Base-by-base conservation (phyloP, 2,113 vertebrate species). In the Bostrychus sinensis region DNA sequence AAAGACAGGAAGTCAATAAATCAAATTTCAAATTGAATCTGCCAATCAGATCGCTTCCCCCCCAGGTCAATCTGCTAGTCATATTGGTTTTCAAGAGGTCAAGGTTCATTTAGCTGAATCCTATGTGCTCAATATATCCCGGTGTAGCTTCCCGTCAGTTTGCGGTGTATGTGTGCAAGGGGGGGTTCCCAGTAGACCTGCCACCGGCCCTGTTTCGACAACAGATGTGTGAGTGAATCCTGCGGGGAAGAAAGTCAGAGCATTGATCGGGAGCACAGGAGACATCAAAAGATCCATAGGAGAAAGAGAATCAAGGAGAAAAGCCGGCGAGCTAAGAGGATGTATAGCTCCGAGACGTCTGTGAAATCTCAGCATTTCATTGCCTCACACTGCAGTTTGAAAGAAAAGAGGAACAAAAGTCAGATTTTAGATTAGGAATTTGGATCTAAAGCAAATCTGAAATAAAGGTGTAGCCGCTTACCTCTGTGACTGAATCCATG, bases 51-150 rank as follows among this genome's bases (percentile, higher is more conserved):
- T 77, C 67, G 48, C 77, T 72, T 75, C 60, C 78, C 71, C n/a
- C 70, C 4, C 41, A 68, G 83, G 85, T 86, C 85, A 84, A 72
- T 70, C 81, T 84, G 76, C 61, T 65, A 64, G 56, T 72, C 70
- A 71, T 82, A 86, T 82, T 71, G 87, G 81, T 67, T 81, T 84
- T 77, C 78, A 78, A 68, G 75, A 82, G 85, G 83, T 86, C 87
- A 87, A 56, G 56, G 79, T 77, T 83, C 83, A 70, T 76, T 83
- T 56, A 74, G 72, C 55, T 65, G 51, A 80, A 72, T 78, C 56
- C 68, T 30, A 58, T 56, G 53, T 56, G 70, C 65, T 86, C 87
- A 78, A 87, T 86, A 86, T 41, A 74, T 80, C 77, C 50, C 56
- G 56, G 30, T 62, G 62, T 14, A 71, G 66, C 78, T 84, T 80